A percentile compares a stretch with the other conserved stretches of the same genome.
These are phyloP conservation scores for Stramonita haemastoma DNA, from an alignment of 2,888 invertebrate species.

Conservation along the genomic window DNA sequence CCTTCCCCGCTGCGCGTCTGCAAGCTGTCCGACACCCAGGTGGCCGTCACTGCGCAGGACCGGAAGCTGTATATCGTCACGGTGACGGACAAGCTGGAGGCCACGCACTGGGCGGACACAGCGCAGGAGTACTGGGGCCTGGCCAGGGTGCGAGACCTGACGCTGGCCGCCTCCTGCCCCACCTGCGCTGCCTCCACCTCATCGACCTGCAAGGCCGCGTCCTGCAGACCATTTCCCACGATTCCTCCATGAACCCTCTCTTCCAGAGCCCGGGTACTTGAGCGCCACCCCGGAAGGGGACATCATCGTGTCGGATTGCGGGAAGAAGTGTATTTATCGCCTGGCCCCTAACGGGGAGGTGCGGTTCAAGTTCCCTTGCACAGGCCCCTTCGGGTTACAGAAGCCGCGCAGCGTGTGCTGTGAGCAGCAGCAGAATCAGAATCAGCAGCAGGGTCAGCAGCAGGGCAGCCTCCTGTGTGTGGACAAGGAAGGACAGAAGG, in stretches of 20 bases:
- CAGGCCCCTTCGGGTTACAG: slow-evolving; percentile 30
- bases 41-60: slow-evolving; percentile 35
- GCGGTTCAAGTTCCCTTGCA: slow-evolving; percentile 39
- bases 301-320: slow-evolving; percentile 35
- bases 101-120: slow-evolving; percentile 9
- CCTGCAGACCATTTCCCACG: slow-evolving; percentile 37
- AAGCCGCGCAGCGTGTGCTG: slow-evolving; percentile 33
- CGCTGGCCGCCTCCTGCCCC: slow-evolving; percentile 32
- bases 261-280: slow-evolving; percentile 35
- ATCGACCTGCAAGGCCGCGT: slow-evolving; percentile 31
- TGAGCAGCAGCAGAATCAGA: background rate
- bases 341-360: slow-evolving; percentile 31
- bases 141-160: slow-evolving; percentile 9
- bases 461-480: slow-evolving; percentile 30
- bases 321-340: slow-evolving; percentile 35
- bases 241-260: slow-evolving; percentile 29
- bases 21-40: slow-evolving; percentile 28
- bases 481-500: slow-evolving; percentile 39
- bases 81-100: slow-evolving; percentile 38
- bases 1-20: slow-evolving; percentile 21
- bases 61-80: slow-evolving; percentile 26
- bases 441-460: too few species aligned
- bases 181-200: slow-evolving; percentile 22
- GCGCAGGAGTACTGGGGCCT: slow-evolving; percentile 38
- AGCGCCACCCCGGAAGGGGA: slow-evolving; percentile 23